A percentile compares a stretch with the other conserved stretches of the same genome.
Conservation (phyloP, 2,113 vertebrate genomes). For the Nettapus auritus region DNA sequence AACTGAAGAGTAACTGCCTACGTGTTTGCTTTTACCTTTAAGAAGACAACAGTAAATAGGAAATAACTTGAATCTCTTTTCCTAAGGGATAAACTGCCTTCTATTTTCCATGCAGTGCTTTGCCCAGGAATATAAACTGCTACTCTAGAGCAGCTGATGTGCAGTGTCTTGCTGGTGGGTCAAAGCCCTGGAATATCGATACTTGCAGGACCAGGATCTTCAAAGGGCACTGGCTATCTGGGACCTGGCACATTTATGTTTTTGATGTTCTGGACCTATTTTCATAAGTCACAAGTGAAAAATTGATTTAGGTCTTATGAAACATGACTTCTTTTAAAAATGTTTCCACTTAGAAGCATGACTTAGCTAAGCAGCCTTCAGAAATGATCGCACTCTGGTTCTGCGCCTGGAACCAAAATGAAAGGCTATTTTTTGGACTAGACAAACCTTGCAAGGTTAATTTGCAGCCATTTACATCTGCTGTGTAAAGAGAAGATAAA, state of each 20-base stretch:
- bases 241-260: not conserved
- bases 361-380: conserved; percentile 20
- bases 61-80: not conserved
- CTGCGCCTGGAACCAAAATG: not conserved
- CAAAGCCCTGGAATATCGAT: not conserved
- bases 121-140: not conserved
- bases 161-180: not conserved
- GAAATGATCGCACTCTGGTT: conserved; percentile 6
- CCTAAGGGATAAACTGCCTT: not conserved
- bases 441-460: not conserved
- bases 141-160: not conserved
- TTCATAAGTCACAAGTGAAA: not conserved
- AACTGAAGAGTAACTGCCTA: not conserved
- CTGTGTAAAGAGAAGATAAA: conserved; percentile 15
- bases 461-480: conserved; percentile 19
- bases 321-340: not conserved
- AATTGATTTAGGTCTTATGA: not conserved
- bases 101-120: not conserved
- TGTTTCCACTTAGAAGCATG: not conserved
- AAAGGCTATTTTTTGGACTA: conserved; percentile 7
- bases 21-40: not conserved
- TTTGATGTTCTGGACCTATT: not conserved
- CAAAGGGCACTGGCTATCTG: not conserved
- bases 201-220: not conserved
- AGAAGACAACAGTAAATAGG: not conserved